Conservation (phyloP, 1,140 invertebrate species). For the Lucilia sericata region DNA sequence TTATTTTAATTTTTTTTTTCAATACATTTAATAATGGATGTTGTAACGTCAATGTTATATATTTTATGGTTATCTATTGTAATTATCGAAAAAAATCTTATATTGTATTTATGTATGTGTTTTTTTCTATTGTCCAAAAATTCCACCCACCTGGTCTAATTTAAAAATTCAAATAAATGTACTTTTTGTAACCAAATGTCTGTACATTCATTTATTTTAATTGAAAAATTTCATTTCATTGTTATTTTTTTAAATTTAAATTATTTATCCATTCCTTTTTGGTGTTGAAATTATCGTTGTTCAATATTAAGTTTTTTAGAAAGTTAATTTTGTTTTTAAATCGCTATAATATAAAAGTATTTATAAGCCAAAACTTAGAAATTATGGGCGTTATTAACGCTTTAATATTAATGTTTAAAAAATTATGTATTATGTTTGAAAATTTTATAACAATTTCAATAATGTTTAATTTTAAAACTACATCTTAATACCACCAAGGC, state of each 20-base stretch:
- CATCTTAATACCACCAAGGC: too few species aligned
- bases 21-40: neutral
- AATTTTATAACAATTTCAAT: too few species aligned
- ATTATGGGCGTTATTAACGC: too few species aligned
- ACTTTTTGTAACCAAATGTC: neutral
- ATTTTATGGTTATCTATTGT: neutral
- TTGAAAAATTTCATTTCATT: neutral
- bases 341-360: too few species aligned
- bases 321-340: too few species aligned
- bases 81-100: neutral
- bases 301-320: neutral
- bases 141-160: neutral
- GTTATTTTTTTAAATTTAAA: neutral
- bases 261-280: neutral
- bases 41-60: constrained; percentile 11
- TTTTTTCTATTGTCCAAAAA: neutral
- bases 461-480: too few species aligned
- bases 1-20: neutral
- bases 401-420: too few species aligned
- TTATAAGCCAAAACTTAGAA: too few species aligned
- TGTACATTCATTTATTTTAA: too few species aligned
- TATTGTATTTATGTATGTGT: neutral
- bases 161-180: neutral
- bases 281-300: neutral
- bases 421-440: too few species aligned